A percentile compares a stretch with the other conserved stretches of the same genome.
These are phyloP conservation scores for Acanthosoma haemorrhoidale DNA, from an alignment of 2,888 invertebrate genomes.

Conservation along the genomic window DNA sequence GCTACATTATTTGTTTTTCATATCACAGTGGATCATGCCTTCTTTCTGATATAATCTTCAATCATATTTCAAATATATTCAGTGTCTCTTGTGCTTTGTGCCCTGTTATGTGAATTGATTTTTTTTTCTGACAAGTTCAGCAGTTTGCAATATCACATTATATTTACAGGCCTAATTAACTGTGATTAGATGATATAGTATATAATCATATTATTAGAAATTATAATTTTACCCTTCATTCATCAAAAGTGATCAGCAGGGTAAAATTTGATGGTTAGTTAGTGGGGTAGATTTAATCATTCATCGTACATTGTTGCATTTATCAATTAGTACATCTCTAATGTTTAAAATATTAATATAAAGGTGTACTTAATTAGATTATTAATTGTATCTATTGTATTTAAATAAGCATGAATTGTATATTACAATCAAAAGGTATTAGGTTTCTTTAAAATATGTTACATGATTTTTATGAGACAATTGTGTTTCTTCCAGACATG, in stretches of 20 bases:
- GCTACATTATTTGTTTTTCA: too few species aligned
- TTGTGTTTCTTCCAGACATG: not conserved
- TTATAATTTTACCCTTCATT: not conserved
- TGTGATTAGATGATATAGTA: slow-evolving; percentile 6
- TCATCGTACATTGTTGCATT: slow-evolving; percentile 14
- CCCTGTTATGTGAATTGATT: too few species aligned
- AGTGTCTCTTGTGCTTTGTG: too few species aligned
- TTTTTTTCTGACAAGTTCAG: too few species aligned
- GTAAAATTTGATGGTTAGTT: not conserved
- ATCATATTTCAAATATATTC: too few species aligned
- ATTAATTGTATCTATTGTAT: not conserved
- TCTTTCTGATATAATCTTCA: too few species aligned
- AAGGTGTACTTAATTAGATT: slow-evolving; percentile 8
- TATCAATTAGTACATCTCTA: not conserved
- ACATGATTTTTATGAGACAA: too few species aligned
- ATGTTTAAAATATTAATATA: not conserved
- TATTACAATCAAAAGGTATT: slow-evolving; percentile 1
- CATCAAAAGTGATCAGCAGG: not conserved
- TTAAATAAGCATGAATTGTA: not conserved
- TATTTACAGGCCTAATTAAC: slow-evolving; percentile 2
- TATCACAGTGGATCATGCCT: too few species aligned
- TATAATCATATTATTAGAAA: not conserved
- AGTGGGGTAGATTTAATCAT: not conserved
- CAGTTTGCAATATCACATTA: not conserved
- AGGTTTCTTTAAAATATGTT: not conserved